These are phyloP conservation scores for Branchipolynoe longqiensis DNA, from an alignment of 2,888 invertebrate species.

Conservation along the genomic window DNA sequence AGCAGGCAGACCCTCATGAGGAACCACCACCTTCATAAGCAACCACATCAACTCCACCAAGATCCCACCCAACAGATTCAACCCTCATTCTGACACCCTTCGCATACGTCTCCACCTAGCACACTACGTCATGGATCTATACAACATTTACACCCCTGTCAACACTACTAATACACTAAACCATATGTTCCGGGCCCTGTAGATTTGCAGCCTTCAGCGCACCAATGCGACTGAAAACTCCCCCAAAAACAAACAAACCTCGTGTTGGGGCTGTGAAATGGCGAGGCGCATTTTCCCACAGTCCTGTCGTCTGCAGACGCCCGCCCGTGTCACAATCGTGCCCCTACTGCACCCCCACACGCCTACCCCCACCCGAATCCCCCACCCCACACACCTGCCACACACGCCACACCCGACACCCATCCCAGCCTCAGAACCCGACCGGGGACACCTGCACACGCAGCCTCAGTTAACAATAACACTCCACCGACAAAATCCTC, in stretches of 20 bases:
- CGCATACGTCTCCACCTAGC: too few species aligned
- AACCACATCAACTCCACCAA: too few species aligned
- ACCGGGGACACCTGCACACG: not conserved
- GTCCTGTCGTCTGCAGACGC: conserved; percentile 9
- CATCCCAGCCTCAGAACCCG: not conserved
- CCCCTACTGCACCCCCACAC: not conserved
- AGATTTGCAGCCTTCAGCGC: too few species aligned
- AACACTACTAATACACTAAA: not conserved
- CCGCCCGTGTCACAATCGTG: conserved; percentile 17
- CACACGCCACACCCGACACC: not conserved
- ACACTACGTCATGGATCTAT: too few species aligned
- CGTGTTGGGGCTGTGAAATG: not conserved
- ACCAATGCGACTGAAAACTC: too few species aligned
- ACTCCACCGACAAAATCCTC: not conserved
- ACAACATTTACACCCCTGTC: too few species aligned
- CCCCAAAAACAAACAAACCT: too few species aligned
- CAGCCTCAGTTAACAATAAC: not conserved
- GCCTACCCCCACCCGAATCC: not conserved
- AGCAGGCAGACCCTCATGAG: too few species aligned
- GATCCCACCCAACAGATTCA: too few species aligned
- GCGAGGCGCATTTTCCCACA: not conserved
- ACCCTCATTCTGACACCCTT: too few species aligned
- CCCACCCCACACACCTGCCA: not conserved
- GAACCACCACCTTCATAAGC: too few species aligned
- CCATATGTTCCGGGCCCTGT: not conserved